Evolutionary conservation across 2,888 invertebrate genomes (phyloP).

Genomic region (Agrotis segetum): DNA sequence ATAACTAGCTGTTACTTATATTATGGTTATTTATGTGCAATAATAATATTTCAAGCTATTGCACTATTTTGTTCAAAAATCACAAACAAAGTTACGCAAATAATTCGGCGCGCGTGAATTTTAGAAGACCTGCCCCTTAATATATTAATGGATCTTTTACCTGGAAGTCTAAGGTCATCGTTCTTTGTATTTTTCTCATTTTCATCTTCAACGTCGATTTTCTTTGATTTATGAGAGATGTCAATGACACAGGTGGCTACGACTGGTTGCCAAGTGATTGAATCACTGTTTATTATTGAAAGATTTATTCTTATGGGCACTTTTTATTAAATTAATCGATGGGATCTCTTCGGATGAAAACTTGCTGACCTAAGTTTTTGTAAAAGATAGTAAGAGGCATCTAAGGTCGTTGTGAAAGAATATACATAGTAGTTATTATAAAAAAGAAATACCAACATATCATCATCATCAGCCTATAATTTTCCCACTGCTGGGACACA

Average conservation of each 20-base stretch:
- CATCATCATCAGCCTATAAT: too few species aligned
- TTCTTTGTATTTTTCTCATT: constrained; percentile 12
- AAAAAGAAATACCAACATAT: too few species aligned
- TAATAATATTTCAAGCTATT: too few species aligned
- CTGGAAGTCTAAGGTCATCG: neutral
- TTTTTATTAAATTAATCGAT: neutral
- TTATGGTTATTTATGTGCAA: too few species aligned
- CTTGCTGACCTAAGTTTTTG: neutral
- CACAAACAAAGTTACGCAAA: too few species aligned
- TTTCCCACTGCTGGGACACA: too few species aligned
- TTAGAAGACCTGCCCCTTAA: too few species aligned
- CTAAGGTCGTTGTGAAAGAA: too few species aligned
- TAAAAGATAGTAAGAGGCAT: neutral
- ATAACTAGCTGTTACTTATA: too few species aligned
- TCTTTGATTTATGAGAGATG: constrained; percentile 29
- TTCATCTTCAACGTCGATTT: constrained; percentile 27
- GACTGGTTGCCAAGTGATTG: constrained; percentile 36
- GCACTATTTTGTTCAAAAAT: too few species aligned
- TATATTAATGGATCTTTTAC: neutral
- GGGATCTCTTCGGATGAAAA: neutral
- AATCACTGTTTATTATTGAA: constrained; percentile 24
- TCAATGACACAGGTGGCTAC: constrained; percentile 31
- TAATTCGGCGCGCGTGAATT: too few species aligned
- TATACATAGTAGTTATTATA: too few species aligned
- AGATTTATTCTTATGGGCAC: neutral